These are phyloP conservation scores for Catamblyrhynchus diadema DNA, from an alignment of 2,797 vertebrate species.

Conservation along the genomic window DNA sequence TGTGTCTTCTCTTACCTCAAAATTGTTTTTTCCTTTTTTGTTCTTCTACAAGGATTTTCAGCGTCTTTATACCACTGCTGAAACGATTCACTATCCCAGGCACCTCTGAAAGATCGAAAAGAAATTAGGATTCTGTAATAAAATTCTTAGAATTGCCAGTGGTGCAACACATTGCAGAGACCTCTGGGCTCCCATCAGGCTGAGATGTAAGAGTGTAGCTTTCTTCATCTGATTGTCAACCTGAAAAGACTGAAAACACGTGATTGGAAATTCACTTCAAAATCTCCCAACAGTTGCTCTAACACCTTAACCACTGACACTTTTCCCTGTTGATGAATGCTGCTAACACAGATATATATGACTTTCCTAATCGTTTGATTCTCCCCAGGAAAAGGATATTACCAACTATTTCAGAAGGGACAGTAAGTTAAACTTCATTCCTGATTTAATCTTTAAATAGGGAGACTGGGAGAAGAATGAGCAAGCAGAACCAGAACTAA, in stretches of 20 bases:
- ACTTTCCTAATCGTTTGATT: neutral
- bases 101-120: neutral
- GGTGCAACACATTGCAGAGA: neutral
- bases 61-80: neutral
- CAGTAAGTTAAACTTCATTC: neutral
- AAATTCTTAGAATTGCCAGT: neutral
- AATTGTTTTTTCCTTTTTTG: accelerated
- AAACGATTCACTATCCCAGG: neutral
- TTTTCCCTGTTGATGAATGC: neutral
- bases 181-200: neutral
- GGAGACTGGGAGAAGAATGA: neutral
- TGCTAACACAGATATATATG: neutral
- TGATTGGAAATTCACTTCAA: neutral
- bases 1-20: neutral
- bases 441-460: neutral
- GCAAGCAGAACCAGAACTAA: neutral
- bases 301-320: neutral
- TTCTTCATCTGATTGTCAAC: neutral
- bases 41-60: neutral
- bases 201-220: neutral
- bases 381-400: neutral
- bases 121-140: neutral
- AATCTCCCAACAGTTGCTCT: neutral
- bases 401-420: neutral
- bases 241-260: neutral